phyloP scores from a whole-genome alignment of 2,113 vertebrate genomes.

The Condylura cristata region DNA sequence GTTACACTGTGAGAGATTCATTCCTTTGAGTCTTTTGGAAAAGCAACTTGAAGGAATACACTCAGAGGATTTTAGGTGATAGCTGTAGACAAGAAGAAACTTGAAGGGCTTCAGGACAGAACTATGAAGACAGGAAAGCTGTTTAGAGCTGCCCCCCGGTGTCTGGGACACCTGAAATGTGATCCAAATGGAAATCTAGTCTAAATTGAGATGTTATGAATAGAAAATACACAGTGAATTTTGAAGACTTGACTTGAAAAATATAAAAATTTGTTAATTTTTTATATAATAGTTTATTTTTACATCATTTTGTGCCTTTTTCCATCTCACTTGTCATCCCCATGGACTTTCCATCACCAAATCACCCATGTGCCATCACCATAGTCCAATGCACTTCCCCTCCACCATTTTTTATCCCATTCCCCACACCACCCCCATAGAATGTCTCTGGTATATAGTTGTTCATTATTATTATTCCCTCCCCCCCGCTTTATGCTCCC shows the following conservation, averaged over 20 bases:
- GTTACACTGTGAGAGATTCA: not conserved
- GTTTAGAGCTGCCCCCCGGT: not conserved
- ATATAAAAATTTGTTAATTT: not conserved
- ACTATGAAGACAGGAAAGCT: not conserved
- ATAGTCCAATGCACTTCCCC: no score
- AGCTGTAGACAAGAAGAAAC: not conserved
- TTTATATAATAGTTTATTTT: no score
- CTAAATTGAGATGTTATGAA: not conserved
- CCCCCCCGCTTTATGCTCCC: no score
- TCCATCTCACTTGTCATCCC: no score
- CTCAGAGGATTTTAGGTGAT: not conserved
- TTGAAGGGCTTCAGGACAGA: not conserved
- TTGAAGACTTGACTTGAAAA: slow-evolving; percentile 19
- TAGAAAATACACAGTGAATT: not conserved
- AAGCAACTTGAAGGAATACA: not conserved
- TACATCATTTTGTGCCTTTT: no score
- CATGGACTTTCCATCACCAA: no score
- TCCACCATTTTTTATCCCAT: no score
- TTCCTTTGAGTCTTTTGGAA: not conserved
- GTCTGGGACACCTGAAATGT: not conserved
- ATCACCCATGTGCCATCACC: no score
- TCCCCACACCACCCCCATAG: no score
- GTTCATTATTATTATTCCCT: no score
- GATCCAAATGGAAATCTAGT: not conserved
- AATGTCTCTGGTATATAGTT: no score